phyloP scores from a whole-genome alignment of 2,888 invertebrate species.

The Archips crataeganus region DNA sequence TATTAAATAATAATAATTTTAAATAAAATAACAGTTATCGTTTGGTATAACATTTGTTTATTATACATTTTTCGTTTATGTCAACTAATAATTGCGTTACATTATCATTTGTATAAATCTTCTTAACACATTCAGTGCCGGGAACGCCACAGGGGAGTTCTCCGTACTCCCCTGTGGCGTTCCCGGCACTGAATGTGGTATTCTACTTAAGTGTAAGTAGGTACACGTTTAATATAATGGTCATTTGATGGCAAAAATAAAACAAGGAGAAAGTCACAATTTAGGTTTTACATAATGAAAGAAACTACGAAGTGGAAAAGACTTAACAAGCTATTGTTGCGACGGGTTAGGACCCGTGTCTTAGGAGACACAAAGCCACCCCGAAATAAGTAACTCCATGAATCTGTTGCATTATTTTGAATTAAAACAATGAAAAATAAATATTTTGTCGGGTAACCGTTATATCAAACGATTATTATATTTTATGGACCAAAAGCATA shows the following conservation, averaged over 20 bases:
- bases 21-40: background rate
- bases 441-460: background rate
- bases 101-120: background rate
- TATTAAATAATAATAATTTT: background rate
- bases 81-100: background rate
- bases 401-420: background rate
- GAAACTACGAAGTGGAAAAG: background rate
- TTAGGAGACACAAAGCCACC: background rate
- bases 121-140: no score
- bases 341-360: no score
- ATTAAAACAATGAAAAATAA: background rate
- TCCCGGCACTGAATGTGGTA: no score
- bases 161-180: no score
- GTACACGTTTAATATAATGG: background rate
- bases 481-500: background rate
- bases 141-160: no score
- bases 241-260: background rate
- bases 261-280: background rate
- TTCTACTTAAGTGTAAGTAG: background rate
- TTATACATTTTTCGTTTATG: background rate
- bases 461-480: background rate
- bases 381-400: background rate
- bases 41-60: constrained; percentile 5
- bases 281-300: no score
- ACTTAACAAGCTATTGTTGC: background rate